Percentiles rank a stretch among this genome's conserved stretches.
These are phyloP conservation scores for Thecocarcelia acutangulata DNA, from an alignment of 2,888 invertebrate genomes.

Conservation along the genomic window DNA sequence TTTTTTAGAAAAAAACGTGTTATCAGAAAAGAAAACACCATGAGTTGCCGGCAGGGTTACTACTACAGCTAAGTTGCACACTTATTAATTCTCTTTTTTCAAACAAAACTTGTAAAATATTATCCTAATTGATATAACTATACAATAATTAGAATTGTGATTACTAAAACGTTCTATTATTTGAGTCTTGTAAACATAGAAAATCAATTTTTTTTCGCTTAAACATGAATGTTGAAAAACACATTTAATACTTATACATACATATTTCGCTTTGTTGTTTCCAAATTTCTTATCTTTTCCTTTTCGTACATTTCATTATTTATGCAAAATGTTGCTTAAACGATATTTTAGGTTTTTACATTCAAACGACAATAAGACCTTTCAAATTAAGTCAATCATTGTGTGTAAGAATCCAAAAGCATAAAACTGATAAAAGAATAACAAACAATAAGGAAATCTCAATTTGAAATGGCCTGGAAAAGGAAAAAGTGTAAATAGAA, in stretches of 20 bases:
- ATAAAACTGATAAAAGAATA: constrained; percentile 22
- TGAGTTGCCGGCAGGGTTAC: too few species aligned
- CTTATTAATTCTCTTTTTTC: too few species aligned
- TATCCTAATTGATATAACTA: too few species aligned
- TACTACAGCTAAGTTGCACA: too few species aligned
- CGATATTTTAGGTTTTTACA: too few species aligned
- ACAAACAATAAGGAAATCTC: constrained; percentile 30
- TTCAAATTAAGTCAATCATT: constrained; percentile 33
- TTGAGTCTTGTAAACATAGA: too few species aligned
- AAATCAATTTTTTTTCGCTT: neutral
- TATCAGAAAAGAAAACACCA: too few species aligned
- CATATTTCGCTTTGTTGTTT: neutral
- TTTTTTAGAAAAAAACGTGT: too few species aligned
- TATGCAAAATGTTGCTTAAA: too few species aligned
- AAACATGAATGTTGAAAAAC: neutral
- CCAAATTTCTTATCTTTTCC: neutral
- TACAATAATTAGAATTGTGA: too few species aligned
- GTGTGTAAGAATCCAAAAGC: constrained; percentile 10
- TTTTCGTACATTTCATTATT: neutral
- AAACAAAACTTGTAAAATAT: too few species aligned
- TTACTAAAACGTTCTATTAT: too few species aligned
- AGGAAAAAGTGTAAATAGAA: constrained; percentile 26
- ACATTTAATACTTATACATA: constrained; percentile 27
- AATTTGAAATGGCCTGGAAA: constrained; percentile 35
- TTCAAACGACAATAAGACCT: neutral